Evolutionary conservation across 2,888 invertebrate species (phyloP), one percentile per base, ranked within the genome.

Genomic region (Chloromyia formosa): DNA sequence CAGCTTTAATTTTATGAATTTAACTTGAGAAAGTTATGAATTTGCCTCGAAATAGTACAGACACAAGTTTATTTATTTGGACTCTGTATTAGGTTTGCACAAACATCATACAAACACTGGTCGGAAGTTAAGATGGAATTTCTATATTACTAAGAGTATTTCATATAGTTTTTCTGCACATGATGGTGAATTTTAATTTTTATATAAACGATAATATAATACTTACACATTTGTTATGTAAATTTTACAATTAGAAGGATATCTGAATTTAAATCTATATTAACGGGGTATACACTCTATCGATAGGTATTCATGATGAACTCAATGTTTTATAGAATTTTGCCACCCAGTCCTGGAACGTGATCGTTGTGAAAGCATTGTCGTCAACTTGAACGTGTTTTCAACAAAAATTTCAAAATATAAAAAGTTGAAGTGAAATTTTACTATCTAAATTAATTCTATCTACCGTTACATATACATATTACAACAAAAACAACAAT

Each of bases 271-370:
- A 53, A 53, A 53, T 16, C 12, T 53, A 4, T 53, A 53, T 53
- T 53, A 18, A 53, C 14, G 14, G n/a, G 4, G 53, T 5, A 18
- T 53, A 53, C 53, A 35, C 27, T n/a, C n/a, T 35, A 35, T 7
- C 3, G 7, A 35, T 35, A 35, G 42, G 42, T n/a, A 49, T 7
- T n/a, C 12, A 49, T n/a, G 49, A 49, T 49, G 49, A n/a, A 49
- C 23, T 22, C 9, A 16, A 23, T 61, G 61, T 16, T 7, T 61
- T 27, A 45, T 12, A 27, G n/a, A 71, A 71, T 71, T 71, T 71
- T 71, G 71, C 71, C 71, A 71, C 71, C 71, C 71, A 71, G 71
- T 71, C 71, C 71, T 71, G 71, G 58, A 71, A 58, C 49, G 42
- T 56, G 56, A 40, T 56, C 56, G 56, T 35, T 56, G 71, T 27